Base-by-base conservation (phyloP, 2,797 vertebrate genomes). In the Apogon talboti region DNA sequence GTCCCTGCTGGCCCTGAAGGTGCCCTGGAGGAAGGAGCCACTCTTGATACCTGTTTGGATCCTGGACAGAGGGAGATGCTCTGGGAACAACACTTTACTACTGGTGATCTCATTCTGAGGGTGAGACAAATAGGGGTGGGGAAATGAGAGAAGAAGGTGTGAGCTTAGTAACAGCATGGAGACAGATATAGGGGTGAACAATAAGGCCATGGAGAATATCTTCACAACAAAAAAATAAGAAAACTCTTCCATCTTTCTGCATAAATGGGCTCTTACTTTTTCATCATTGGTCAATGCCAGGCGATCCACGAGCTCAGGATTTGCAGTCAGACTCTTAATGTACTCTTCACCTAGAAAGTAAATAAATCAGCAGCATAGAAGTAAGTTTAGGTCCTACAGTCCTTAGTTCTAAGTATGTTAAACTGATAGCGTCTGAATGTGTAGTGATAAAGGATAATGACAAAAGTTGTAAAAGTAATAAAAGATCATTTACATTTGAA, bases 21-120 rank as follows among this genome's bases (percentile, higher is more conserved):
- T 96, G 54, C 98, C 98, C 91, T 99, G 98, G 43, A 98, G 85
- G 66, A 95, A 97, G 63, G 87, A 51, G 46, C 95, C 93, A 50
- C 93, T 95, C 91, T 99, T 99, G 81, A 99, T 96, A 52, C 98
- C 98, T 42, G 95, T 89, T 73, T 99, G 98, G 71, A 99, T 89
- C 86, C 88, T 96, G 84, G 97, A 98, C 42, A 99, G 92, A 8
- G 96, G 96, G 66, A 98, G 89, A 78, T 99, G 98, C 84, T 99
- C 98, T 15, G 95, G 92, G 90, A 97, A 99, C 83, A 99, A 86
- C 53, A 97, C 81, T 88, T 91, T 97, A 71, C 94, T 93, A 89
- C 89, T 92, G 62, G 93, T 93, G 87, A 97, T 92, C 78, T 98
- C 95, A 80, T 93, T 97, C 97, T 99, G 85, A 56, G 0, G 9